Evolutionary conservation across 2,888 invertebrate species (phyloP).

Genomic region (Torymus auratus): DNA sequence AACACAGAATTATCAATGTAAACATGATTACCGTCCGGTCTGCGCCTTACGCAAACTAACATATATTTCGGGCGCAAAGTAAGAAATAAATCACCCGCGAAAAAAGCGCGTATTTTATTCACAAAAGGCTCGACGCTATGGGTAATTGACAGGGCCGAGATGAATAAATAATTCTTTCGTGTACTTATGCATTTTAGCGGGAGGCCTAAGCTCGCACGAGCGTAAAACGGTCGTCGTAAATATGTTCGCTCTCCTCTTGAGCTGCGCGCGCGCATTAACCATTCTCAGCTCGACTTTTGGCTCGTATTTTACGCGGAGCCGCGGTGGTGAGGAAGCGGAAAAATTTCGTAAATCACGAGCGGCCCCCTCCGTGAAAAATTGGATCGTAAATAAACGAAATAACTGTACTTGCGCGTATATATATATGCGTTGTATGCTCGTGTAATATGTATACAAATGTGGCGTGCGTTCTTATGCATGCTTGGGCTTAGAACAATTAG

Average conservation of each 20-base stretch:
- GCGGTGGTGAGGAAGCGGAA: not conserved
- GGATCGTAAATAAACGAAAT: not conserved
- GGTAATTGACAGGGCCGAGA: conserved; percentile 9
- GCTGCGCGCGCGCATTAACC: conserved; percentile 19
- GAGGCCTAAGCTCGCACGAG: conserved; percentile 14
- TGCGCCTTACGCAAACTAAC: too few species aligned
- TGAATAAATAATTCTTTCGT: conserved; percentile 36
- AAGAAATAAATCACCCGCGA: too few species aligned
- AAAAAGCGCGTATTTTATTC: too few species aligned
- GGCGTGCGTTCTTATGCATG: too few species aligned
- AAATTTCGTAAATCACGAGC: conserved; percentile 33
- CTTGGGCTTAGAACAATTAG: too few species aligned
- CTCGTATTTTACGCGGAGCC: conserved; percentile 18
- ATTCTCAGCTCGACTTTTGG: conserved; percentile 28
- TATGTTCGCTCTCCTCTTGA: conserved; percentile 4
- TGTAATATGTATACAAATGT: too few species aligned
- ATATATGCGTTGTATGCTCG: too few species aligned
- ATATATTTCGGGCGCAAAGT: too few species aligned
- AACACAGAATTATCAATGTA: too few species aligned
- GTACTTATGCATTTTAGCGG: conserved; percentile 13
- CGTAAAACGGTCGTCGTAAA: conserved; percentile 52
- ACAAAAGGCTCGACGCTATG: too few species aligned
- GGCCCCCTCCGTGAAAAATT: not conserved
- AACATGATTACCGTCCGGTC: too few species aligned
- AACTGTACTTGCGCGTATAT: not conserved